A percentile compares a stretch with the other conserved stretches of the same genome.
phyloP scores from a whole-genome alignment of 2,888 invertebrate species.

The Drosophila percnosoma region DNA sequence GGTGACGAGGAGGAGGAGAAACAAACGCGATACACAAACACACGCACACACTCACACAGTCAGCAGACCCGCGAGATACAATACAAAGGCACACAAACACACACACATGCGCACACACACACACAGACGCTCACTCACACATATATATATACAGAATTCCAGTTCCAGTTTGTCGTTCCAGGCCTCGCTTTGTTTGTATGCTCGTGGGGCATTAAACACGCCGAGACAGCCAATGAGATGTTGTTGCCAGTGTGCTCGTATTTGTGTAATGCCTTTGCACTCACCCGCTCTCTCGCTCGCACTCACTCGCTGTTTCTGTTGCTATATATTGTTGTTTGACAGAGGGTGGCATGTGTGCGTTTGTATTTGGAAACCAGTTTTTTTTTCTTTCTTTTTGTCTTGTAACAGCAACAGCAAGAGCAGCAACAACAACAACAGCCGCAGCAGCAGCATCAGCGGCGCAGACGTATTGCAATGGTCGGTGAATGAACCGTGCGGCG shows the following conservation, averaged over 20 bases:
- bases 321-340: slow-evolving; percentile 50
- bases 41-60: slow-evolving; percentile 52
- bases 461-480: slow-evolving; percentile 76
- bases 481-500: slow-evolving; percentile 80
- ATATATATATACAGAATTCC: slow-evolving; percentile 37
- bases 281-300: slow-evolving; percentile 56
- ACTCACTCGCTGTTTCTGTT: slow-evolving; percentile 36
- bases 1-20: slow-evolving; percentile 37
- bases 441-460: slow-evolving; percentile 51
- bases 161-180: slow-evolving; percentile 78
- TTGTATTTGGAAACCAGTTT: slow-evolving; percentile 73
- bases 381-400: slow-evolving; percentile 25
- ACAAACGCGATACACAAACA: slow-evolving; percentile 70
- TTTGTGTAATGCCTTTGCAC: slow-evolving; percentile 69
- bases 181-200: slow-evolving; percentile 57
- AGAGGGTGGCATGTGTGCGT: slow-evolving; percentile 61
- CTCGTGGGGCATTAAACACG: slow-evolving; percentile 63
- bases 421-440: slow-evolving; percentile 30
- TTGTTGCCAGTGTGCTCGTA: slow-evolving; percentile 68
- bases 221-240: slow-evolving; percentile 83
- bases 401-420: slow-evolving; percentile 39
- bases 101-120: slow-evolving; percentile 3
- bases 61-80: slow-evolving; percentile 52
- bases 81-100: slow-evolving; percentile 49
- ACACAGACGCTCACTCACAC: slow-evolving; percentile 20